phyloP scores from a whole-genome alignment of 2,888 invertebrate species.

The Rotaria socialis region DNA sequence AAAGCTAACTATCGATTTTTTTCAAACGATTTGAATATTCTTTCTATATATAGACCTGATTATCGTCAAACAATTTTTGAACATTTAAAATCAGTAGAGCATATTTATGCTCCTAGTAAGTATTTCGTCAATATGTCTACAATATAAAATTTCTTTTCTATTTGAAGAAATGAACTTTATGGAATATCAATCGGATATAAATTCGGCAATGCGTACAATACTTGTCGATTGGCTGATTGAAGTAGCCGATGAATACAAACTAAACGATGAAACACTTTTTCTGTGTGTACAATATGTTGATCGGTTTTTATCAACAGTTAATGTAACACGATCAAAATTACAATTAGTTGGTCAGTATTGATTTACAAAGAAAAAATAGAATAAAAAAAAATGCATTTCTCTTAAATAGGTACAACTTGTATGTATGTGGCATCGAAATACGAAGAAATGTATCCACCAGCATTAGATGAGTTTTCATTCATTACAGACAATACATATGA shows the following conservation, averaged over 20 bases:
- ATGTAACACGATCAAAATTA: slow-evolving; percentile 81
- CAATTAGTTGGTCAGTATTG: slow-evolving; percentile 66
- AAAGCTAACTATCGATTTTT: too few relatives aligned
- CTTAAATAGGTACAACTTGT: slow-evolving; percentile 74
- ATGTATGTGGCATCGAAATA: slow-evolving; percentile 97
- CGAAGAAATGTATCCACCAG: slow-evolving; percentile 94
- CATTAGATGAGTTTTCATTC: slow-evolving; percentile 89
- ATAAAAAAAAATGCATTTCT: too few relatives aligned
- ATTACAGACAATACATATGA: slow-evolving; percentile 95
- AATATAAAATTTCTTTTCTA: background rate
- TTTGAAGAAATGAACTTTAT: slow-evolving; percentile 71
- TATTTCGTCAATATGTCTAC: background rate
- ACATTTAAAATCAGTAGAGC: slow-evolving; percentile 3
- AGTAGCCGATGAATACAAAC: slow-evolving; percentile 86
- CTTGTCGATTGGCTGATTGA: slow-evolving; percentile 95
- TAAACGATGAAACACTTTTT: slow-evolving; percentile 81
- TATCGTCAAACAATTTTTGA: slow-evolving; percentile 16
- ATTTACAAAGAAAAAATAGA: too few relatives aligned
- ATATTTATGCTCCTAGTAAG: background rate
- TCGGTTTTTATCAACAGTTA: slow-evolving; percentile 87
- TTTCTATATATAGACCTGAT: background rate
- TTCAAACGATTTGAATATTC: too few relatives aligned
- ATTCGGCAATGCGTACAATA: slow-evolving; percentile 82
- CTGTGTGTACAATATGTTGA: slow-evolving; percentile 88
- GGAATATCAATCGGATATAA: slow-evolving; percentile 87